phyloP scores from a whole-genome alignment of 1,140 invertebrate species.

The Potamilus streckersoni region DNA sequence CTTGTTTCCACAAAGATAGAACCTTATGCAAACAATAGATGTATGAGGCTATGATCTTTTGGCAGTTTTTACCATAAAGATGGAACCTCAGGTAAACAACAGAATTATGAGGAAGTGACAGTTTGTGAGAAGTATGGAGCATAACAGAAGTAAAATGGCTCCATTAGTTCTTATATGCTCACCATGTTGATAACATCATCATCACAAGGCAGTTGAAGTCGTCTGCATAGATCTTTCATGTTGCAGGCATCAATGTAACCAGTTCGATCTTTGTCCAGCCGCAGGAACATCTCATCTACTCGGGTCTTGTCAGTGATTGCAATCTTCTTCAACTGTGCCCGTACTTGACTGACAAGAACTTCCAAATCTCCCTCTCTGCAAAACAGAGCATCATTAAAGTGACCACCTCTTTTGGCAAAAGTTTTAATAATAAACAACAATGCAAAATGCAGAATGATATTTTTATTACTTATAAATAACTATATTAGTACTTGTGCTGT shows the following conservation, averaged over 20 bases:
- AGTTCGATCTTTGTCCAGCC: slow-evolving; percentile 62
- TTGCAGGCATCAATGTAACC: slow-evolving; percentile 63
- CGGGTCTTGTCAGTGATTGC: slow-evolving; percentile 65
- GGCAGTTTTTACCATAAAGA: no score
- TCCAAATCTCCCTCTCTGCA: slow-evolving; percentile 58
- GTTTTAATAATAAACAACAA: no score
- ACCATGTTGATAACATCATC: slow-evolving; percentile 66
- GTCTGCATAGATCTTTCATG: slow-evolving; percentile 59
- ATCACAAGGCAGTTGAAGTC: slow-evolving; percentile 63
- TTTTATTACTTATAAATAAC: no score
- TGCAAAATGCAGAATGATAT: no score
- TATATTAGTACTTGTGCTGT: no score
- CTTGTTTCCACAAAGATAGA: no score
- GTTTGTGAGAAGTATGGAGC: no score
- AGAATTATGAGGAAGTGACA: no score
- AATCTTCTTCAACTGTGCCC: slow-evolving; percentile 66
- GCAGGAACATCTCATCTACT: slow-evolving; percentile 67
- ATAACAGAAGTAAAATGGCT: background rate
- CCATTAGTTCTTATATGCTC: slow-evolving; percentile 26
- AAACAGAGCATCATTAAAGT: slow-evolving; percentile 14
- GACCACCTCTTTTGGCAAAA: no score
- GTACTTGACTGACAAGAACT: slow-evolving; percentile 57
- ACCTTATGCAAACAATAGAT: no score
- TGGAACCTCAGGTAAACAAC: no score
- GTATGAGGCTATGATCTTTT: no score